Evolutionary conservation across 2,797 vertebrate genomes (phyloP).

Genomic region (Mormyrus proboscirostris): DNA sequence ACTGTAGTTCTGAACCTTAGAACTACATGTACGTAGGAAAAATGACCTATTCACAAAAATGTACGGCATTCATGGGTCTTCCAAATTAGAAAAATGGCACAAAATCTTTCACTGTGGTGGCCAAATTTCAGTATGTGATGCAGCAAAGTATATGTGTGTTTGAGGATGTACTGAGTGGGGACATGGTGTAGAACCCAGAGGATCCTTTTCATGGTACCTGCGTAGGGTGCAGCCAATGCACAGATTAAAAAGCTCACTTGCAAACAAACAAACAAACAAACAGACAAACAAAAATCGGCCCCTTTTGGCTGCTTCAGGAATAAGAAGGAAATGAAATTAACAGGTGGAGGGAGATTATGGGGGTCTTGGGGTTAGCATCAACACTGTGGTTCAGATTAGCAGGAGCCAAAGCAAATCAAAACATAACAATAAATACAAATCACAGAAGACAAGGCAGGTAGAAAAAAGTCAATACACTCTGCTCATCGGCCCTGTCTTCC

Average conservation of each 20-base stretch:
- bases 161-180: neutral
- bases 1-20: neutral
- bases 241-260: neutral
- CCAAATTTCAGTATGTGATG: neutral
- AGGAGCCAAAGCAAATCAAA: neutral
- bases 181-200: neutral
- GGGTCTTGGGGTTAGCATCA: neutral
- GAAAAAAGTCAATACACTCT: neutral
- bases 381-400: neutral
- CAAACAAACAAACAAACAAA: neutral
- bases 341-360: neutral
- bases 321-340: neutral
- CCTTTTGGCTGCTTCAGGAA: neutral
- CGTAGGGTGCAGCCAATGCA: neutral
- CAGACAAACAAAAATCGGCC: neutral
- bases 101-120: neutral
- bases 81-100: neutral
- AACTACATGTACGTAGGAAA: neutral
- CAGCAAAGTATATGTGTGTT: neutral
- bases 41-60: neutral
- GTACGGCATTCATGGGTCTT: neutral
- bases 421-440: neutral
- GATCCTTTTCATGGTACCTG: neutral
- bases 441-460: neutral
- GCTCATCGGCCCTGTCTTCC: neutral